phyloP scores from a whole-genome alignment of 2,888 invertebrate genomes.

The Agrotis clavis region DNA sequence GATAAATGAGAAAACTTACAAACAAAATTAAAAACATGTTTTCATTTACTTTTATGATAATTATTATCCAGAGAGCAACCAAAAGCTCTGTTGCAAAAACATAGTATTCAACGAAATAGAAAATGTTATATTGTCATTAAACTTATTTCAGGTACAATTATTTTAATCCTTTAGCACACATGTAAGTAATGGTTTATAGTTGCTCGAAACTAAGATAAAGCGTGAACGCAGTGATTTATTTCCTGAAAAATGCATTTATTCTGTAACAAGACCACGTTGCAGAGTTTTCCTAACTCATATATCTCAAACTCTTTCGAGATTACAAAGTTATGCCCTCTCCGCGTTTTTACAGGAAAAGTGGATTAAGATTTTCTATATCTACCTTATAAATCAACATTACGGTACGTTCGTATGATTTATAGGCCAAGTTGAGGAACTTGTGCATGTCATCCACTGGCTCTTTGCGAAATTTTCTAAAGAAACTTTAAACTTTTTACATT shows the following conservation, averaged over 20 bases:
- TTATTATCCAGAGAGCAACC: too few relatives aligned
- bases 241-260: conserved; percentile 67
- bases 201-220: conserved; percentile 40
- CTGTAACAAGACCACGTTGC: conserved; percentile 65
- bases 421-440: conserved; percentile 86
- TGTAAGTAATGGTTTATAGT: conserved; percentile 26
- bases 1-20: too few relatives aligned
- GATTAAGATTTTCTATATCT: conserved; percentile 88
- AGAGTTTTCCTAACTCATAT: conserved; percentile 76
- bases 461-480: conserved; percentile 82
- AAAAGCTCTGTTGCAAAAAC: background rate
- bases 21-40: too few relatives aligned
- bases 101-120: too few relatives aligned
- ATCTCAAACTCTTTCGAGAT: conserved; percentile 83
- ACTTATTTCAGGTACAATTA: background rate
- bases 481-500: conserved; percentile 88
- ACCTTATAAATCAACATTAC: conserved; percentile 86
- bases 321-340: conserved; percentile 80
- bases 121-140: background rate
- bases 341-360: conserved; percentile 86
- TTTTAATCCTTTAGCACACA: conserved; percentile 26
- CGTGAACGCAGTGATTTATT: conserved; percentile 56
- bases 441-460: conserved; percentile 88
- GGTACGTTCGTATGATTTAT: conserved; percentile 88
- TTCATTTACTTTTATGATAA: background rate